phyloP scores from a whole-genome alignment of 2,888 invertebrate genomes.

The Glomeris marginata region DNA sequence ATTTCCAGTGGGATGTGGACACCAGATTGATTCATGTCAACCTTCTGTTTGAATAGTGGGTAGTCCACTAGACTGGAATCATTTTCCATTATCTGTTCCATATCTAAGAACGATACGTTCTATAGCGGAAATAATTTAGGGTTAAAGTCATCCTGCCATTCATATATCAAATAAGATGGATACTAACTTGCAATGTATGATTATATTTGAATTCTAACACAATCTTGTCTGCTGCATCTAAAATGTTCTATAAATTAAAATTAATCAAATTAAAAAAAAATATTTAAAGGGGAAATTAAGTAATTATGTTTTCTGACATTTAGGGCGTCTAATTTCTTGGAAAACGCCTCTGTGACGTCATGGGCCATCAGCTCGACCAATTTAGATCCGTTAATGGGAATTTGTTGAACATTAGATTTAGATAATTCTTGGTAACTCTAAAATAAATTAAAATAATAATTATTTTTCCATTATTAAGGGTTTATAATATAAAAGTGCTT shows the following conservation, averaged over 20 bases:
- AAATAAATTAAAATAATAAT: no score
- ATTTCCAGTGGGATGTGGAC: slow-evolving; percentile 37
- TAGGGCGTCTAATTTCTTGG: slow-evolving; percentile 17
- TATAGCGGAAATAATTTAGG: neutral
- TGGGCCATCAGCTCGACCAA: slow-evolving; percentile 16
- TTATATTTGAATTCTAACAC: slow-evolving; percentile 23
- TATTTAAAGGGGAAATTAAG: no score
- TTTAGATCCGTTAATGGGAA: slow-evolving; percentile 13
- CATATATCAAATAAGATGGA: neutral
- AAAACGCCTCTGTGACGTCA: slow-evolving; percentile 15
- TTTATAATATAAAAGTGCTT: no score
- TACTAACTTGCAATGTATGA: slow-evolving; percentile 21
- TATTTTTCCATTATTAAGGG: no score
- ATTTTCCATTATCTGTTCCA: slow-evolving; percentile 22
- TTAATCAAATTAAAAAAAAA: neutral
- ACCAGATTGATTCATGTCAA: slow-evolving; percentile 28
- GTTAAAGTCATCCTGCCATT: no score
- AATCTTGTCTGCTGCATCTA: slow-evolving; percentile 23
- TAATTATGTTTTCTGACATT: slow-evolving; percentile 14
- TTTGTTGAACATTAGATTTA: neutral
- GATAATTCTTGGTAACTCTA: no score
- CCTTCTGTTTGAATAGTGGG: slow-evolving; percentile 24
- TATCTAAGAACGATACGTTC: slow-evolving; percentile 23
- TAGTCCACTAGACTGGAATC: slow-evolving; percentile 21
- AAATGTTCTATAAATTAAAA: slow-evolving; percentile 18